A percentile compares a stretch with the other conserved stretches of the same genome.
phyloP scores from a whole-genome alignment of 2,113 vertebrate genomes.

The Dromas ardeola region DNA sequence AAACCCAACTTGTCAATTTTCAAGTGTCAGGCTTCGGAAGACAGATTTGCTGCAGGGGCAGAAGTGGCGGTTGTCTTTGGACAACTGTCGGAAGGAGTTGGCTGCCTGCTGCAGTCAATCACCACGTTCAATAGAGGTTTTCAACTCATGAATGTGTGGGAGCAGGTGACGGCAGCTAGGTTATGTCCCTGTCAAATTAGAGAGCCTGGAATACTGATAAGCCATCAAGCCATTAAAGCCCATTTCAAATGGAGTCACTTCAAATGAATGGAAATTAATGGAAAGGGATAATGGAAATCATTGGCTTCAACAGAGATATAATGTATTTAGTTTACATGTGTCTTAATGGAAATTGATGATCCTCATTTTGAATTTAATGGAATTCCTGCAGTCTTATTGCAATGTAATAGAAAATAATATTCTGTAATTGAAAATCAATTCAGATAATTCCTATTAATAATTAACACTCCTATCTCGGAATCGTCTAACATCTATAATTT shows the following conservation, averaged over 20 bases:
- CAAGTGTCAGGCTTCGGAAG: background rate
- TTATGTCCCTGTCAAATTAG: background rate
- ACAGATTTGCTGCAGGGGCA: background rate
- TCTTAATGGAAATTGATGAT: slow-evolving; percentile 74
- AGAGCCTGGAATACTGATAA: background rate
- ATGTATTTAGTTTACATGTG: background rate
- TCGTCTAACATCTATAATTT: slow-evolving; percentile 55
- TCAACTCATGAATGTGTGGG: background rate
- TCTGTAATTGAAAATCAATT: slow-evolving; percentile 74
- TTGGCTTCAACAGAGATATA: slow-evolving; percentile 16
- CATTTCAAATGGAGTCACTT: slow-evolving; percentile 13
- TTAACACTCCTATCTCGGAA: slow-evolving; percentile 66
- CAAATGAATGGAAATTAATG: slow-evolving; percentile 31
- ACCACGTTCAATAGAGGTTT: background rate
- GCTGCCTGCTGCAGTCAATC: background rate
- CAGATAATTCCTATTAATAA: slow-evolving; percentile 77
- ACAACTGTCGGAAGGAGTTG: background rate
- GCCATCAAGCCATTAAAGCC: background rate
- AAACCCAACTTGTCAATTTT: background rate
- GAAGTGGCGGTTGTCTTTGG: background rate
- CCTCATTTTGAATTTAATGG: slow-evolving; percentile 64
- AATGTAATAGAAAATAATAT: slow-evolving; percentile 70
- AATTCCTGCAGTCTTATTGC: slow-evolving; percentile 66
- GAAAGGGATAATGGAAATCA: slow-evolving; percentile 45
- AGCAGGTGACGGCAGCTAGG: background rate